These are phyloP conservation scores for Pseudonaja textilis DNA, from an alignment of 2,113 vertebrate genomes.

Conservation along the genomic window DNA sequence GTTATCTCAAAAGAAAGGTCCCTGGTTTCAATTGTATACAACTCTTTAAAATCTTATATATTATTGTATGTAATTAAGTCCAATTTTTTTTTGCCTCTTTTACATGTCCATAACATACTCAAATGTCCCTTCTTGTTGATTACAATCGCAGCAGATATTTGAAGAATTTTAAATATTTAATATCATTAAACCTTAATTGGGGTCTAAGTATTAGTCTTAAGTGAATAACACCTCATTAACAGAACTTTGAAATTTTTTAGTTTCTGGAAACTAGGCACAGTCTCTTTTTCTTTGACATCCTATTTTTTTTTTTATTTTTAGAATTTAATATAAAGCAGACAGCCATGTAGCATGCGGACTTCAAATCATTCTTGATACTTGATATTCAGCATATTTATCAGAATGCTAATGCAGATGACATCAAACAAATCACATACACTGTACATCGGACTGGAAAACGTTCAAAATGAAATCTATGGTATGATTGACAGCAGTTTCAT, in stretches of 20 bases:
- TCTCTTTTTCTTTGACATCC: slow-evolving; percentile 38
- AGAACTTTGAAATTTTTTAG: slow-evolving; percentile 41
- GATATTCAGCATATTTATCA: slow-evolving; percentile 61
- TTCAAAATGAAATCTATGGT: slow-evolving; percentile 62
- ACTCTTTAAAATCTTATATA: background rate
- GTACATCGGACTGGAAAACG: slow-evolving; percentile 51
- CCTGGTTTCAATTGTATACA: background rate
- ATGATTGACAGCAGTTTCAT: slow-evolving; percentile 57
- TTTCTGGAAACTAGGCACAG: slow-evolving; percentile 41
- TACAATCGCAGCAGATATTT: background rate
- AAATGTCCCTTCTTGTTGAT: background rate
- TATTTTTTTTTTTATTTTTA: slow-evolving; percentile 16
- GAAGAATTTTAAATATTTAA: background rate
- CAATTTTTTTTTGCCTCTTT: background rate
- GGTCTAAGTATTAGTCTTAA: background rate
- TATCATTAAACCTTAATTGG: background rate
- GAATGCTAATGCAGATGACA: slow-evolving; percentile 67
- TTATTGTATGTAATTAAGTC: background rate
- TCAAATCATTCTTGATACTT: slow-evolving; percentile 66
- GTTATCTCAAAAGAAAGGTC: background rate
- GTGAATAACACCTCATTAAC: slow-evolving; percentile 15
- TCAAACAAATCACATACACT: slow-evolving; percentile 62
- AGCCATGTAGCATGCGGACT: slow-evolving; percentile 61
- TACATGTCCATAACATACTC: background rate
- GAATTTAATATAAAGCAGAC: slow-evolving; percentile 49